phyloP scores from a whole-genome alignment of 2,113 vertebrate genomes.

The Corythornis cristatus region DNA sequence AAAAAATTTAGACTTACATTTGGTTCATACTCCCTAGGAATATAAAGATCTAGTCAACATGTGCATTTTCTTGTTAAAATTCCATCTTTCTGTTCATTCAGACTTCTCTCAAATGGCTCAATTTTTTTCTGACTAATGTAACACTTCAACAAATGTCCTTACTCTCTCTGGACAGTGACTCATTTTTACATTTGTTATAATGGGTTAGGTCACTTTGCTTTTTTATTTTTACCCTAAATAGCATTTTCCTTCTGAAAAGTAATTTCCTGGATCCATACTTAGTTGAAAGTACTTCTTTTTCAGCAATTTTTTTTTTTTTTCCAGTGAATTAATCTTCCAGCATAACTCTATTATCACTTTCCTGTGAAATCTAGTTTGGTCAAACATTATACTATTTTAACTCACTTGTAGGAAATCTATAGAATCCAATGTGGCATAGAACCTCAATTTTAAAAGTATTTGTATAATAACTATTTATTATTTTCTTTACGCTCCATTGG shows the following conservation, averaged over 20 bases:
- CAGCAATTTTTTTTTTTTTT: not conserved
- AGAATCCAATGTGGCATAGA: not conserved
- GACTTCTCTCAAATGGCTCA: not conserved
- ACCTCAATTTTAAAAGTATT: not conserved
- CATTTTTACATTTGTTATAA: not conserved
- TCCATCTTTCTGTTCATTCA: not conserved
- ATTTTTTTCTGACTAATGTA: not conserved
- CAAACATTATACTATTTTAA: not conserved
- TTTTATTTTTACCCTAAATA: not conserved
- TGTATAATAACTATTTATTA: not conserved
- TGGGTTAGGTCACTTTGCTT: not conserved
- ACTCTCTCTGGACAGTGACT: not conserved
- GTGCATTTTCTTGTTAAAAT: slow-evolving; percentile 1
- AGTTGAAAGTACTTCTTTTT: not conserved
- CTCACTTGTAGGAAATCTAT: not conserved
- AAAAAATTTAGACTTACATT: not conserved
- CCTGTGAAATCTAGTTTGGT: not conserved
- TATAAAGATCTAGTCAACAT: not conserved
- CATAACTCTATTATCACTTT: not conserved
- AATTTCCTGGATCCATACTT: not conserved
- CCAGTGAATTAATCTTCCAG: not conserved
- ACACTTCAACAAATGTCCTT: not conserved
- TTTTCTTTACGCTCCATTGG: not conserved
- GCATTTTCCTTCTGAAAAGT: not conserved
- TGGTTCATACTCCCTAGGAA: not conserved